Conservation (phyloP, 2,797 vertebrate species). For the Rousettus madagascariensis region DNA sequence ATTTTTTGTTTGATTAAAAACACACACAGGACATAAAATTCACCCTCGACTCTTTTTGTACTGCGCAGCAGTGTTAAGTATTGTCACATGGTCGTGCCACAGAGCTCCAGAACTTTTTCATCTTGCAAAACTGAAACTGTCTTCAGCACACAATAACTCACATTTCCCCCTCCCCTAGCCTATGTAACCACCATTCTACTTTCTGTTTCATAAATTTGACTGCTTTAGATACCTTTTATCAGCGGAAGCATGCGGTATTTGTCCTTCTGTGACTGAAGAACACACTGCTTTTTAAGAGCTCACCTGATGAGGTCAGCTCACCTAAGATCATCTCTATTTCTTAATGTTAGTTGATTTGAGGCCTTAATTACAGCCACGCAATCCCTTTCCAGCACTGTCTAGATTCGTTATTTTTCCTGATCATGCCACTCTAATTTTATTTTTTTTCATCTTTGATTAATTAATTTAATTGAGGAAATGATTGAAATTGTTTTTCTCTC, state of each 20-base stretch:
- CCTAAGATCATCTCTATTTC: neutral
- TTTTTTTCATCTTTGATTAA: too few species aligned
- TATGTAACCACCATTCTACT: neutral
- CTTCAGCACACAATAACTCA: neutral
- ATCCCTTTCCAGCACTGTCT: neutral
- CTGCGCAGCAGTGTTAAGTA: neutral
- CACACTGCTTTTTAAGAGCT: neutral
- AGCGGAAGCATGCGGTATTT: neutral
- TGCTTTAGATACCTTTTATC: neutral
- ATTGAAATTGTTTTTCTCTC: too few species aligned
- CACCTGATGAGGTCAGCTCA: neutral
- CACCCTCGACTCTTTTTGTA: neutral
- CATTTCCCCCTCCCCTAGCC: too few species aligned
- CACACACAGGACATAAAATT: neutral
- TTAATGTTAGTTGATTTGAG: neutral
- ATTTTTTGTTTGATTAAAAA: neutral
- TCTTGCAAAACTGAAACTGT: slow-evolving; percentile 27
- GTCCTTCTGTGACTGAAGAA: neutral
- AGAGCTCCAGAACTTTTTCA: neutral
- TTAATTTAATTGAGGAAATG: too few species aligned
- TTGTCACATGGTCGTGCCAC: neutral
- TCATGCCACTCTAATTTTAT: too few species aligned
- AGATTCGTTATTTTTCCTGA: neutral
- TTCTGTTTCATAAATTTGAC: neutral
- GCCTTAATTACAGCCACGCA: neutral